Conservation (phyloP, 2,797 vertebrate species). For the Neosalanx taihuensis region DNA sequence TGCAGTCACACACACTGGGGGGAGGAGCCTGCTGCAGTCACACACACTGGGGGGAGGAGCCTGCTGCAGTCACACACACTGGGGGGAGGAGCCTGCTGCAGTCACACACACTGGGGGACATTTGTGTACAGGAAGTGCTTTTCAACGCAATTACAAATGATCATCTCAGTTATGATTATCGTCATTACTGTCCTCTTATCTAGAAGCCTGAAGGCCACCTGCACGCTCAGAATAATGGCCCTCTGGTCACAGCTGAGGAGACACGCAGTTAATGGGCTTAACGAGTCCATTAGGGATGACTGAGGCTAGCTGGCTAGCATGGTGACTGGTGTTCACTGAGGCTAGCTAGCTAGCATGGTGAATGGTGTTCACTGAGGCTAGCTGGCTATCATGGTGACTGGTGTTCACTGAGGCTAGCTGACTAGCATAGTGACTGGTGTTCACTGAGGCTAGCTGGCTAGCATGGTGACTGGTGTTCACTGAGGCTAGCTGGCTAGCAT, state of each 20-base stretch:
- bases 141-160: conserved; percentile 64
- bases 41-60: conserved; percentile 24
- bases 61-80: conserved; percentile 26
- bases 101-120: conserved; percentile 2
- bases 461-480: too few relatives aligned
- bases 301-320: too few relatives aligned
- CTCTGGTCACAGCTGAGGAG: conserved; percentile 34
- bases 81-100: too few relatives aligned
- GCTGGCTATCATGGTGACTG: conserved; percentile 20
- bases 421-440: too few relatives aligned
- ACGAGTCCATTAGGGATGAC: conserved; percentile 55
- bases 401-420: conserved; percentile 1
- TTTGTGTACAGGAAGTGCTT: conserved; percentile 60
- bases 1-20: conserved; percentile 47
- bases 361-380: too few relatives aligned
- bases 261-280: conserved; percentile 57
- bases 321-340: too few relatives aligned
- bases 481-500: conserved; percentile 60
- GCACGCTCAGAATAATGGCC: too few relatives aligned
- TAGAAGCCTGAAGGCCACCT: conserved; percentile 64
- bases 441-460: too few relatives aligned
- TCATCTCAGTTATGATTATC: conserved; percentile 58
- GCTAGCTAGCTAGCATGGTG: too few relatives aligned
- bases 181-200: conserved; percentile 66
- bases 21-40: conserved; percentile 26